Evolutionary conservation across 2,113 vertebrate species (phyloP).

Genomic region (Australoheros scitulus): DNA sequence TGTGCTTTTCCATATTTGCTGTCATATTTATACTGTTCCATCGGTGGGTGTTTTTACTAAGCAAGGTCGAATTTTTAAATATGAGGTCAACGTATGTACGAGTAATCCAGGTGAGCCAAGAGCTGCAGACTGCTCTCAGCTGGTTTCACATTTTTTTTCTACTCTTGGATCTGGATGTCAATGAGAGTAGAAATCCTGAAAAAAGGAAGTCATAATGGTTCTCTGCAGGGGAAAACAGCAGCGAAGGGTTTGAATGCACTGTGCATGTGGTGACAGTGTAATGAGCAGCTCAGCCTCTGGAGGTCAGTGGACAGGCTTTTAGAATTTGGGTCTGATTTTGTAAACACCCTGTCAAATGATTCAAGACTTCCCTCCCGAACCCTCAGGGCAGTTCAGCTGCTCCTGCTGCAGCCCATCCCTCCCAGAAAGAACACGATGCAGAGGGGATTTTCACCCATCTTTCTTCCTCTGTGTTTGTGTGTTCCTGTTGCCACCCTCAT

Average conservation of each 20-base stretch:
- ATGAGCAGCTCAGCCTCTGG: background rate
- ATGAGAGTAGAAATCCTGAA: no score
- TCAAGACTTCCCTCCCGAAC: background rate
- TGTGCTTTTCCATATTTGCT: no score
- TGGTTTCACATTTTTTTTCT: no score
- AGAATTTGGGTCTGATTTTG: background rate
- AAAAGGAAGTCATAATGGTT: rapidly evolving
- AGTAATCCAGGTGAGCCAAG: no score
- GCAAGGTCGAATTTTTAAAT: no score
- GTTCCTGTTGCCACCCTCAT: constrained; percentile 24
- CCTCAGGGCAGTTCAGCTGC: background rate
- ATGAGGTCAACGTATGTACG: no score
- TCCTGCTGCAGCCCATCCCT: constrained; percentile 2
- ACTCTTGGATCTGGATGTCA: no score
- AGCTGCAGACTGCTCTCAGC: no score
- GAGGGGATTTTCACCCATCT: constrained; percentile 19
- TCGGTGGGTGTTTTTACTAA: no score
- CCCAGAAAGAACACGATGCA: background rate
- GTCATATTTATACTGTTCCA: no score
- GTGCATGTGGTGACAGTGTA: background rate
- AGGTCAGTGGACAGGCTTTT: background rate
- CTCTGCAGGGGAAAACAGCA: background rate
- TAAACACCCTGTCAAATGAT: background rate
- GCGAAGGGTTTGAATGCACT: background rate
- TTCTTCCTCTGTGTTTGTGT: constrained; percentile 28